Percentiles rank a stretch among this genome's conserved stretches.
These are phyloP conservation scores for Leuctra nigra DNA, from an alignment of 2,888 invertebrate genomes.

Conservation along the genomic window DNA sequence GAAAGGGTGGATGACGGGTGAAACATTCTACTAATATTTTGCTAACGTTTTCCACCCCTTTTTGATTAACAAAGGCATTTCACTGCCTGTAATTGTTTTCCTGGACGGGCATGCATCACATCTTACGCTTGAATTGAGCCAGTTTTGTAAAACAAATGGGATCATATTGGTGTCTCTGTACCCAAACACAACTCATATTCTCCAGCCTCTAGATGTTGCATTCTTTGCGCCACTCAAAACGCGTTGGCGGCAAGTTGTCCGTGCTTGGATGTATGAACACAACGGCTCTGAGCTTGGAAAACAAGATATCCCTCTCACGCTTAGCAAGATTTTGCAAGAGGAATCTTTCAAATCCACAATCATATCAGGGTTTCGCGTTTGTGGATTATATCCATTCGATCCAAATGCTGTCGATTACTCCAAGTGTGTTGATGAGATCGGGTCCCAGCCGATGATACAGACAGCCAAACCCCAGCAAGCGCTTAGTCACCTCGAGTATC, in stretches of 20 bases:
- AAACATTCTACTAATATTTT: constrained; percentile 33
- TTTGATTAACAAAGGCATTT: constrained; percentile 28
- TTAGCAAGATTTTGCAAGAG: constrained; percentile 4
- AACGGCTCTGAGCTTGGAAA: constrained; percentile 28
- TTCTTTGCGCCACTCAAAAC: constrained; percentile 31
- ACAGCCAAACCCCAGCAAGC: background rate
- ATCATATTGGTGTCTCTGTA: constrained; percentile 31
- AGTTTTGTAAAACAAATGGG: constrained; percentile 30
- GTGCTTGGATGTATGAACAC: constrained; percentile 23
- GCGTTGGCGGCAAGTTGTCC: constrained; percentile 28
- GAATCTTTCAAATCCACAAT: constrained; percentile 23
- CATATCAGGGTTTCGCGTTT: constrained; percentile 24
- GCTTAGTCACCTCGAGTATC: background rate
- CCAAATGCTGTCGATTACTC: constrained; percentile 26
- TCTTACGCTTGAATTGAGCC: constrained; percentile 30
- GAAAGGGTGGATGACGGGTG: constrained; percentile 32
- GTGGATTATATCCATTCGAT: constrained; percentile 28
- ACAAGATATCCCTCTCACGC: constrained; percentile 26
- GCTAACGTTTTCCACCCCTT: constrained; percentile 32
- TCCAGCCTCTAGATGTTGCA: constrained; percentile 31
- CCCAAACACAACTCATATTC: constrained; percentile 31
- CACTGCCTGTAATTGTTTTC: constrained; percentile 32
- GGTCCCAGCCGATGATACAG: background rate
- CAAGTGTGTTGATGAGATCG: constrained; percentile 23
- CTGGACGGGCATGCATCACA: constrained; percentile 33